Conservation (phyloP, 2,888 invertebrate genomes). For the Drosophila kanekoi region DNA sequence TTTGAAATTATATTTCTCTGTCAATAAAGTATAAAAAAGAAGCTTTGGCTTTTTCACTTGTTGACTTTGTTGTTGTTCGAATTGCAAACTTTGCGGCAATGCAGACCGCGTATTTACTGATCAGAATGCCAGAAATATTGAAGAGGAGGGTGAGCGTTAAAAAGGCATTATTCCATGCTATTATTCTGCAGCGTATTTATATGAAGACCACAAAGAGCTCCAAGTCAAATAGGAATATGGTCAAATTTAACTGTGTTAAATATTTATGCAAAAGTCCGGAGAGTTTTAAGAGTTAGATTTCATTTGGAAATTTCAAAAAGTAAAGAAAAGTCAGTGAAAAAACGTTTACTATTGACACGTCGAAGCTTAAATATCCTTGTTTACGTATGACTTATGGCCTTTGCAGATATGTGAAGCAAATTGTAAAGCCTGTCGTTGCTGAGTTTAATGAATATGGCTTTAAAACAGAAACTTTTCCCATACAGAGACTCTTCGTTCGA, state of each 20-base stretch:
- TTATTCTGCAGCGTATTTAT: constrained; percentile 3
- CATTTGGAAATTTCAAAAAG: neutral
- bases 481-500: too few relatives aligned
- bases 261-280: neutral
- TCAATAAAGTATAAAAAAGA: constrained; percentile 41
- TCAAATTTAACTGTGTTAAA: neutral
- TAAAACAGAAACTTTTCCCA: too few relatives aligned
- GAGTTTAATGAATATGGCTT: too few relatives aligned
- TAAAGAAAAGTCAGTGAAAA: too few relatives aligned
- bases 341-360: too few relatives aligned
- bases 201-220: constrained; percentile 12
- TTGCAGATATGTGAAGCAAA: too few relatives aligned
- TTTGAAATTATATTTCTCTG: constrained; percentile 45
- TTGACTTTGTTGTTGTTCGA: constrained; percentile 16
- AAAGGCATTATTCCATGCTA: constrained; percentile 8
- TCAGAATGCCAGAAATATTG: constrained; percentile 1
- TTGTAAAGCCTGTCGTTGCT: too few relatives aligned
- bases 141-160: neutral
- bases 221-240: neutral
- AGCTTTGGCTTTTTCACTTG: constrained; percentile 17
- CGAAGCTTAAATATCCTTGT: too few relatives aligned
- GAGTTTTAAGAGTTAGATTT: too few relatives aligned
- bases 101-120: constrained; percentile 13
- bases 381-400: too few relatives aligned
- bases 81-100: constrained; percentile 13